Conservation (phyloP, 2,113 vertebrate species). For the Cyprinus carpio region DNA sequence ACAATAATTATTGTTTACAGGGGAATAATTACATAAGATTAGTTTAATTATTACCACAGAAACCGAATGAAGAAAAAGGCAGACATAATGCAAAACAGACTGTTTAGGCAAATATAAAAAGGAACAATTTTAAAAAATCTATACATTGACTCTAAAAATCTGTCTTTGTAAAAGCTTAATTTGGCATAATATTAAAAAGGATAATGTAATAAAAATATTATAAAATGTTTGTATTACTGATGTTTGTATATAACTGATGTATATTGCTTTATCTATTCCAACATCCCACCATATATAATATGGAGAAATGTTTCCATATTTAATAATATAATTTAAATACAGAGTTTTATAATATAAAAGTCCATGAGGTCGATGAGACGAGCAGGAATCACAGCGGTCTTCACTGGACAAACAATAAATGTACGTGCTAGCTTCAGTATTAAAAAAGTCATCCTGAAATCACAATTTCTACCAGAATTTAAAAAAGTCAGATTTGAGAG, state of each 20-base stretch:
- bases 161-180: neutral
- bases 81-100: neutral
- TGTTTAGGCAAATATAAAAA: neutral
- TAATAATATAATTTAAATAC: neutral
- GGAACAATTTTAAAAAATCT: neutral
- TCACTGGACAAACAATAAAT: conserved; percentile 68
- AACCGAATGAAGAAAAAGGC: neutral
- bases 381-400: conserved; percentile 69
- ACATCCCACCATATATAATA: neutral
- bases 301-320: neutral
- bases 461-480: neutral
- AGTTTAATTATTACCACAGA: neutral
- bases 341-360: conserved; percentile 44
- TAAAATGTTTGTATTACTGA: too few species aligned
- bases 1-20: conserved; percentile 1
- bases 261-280: too few species aligned
- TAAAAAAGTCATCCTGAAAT: neutral
- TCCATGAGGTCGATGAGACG: conserved; percentile 68
- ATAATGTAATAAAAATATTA: neutral
- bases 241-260: too few species aligned
- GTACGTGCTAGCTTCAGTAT: neutral
- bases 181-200: neutral
- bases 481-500: too few species aligned
- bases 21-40: neutral
- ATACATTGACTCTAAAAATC: neutral